These are phyloP conservation scores for Synergus umbraculus DNA, from an alignment of 2,888 invertebrate genomes.

Conservation along the genomic window DNA sequence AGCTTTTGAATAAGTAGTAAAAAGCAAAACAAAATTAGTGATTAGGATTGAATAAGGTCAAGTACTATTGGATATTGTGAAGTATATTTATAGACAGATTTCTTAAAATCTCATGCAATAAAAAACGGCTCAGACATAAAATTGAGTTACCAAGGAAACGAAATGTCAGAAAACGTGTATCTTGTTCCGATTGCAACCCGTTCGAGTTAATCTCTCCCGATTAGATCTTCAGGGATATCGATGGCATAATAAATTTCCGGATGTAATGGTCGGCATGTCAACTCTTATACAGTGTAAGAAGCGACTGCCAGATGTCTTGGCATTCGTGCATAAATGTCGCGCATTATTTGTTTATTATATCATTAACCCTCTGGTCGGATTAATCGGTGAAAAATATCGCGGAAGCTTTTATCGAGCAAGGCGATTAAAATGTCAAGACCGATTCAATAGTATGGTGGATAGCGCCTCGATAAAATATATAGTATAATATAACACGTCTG, in stretches of 20 bases:
- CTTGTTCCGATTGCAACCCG: neutral
- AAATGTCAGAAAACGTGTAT: neutral
- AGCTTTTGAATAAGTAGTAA: no score
- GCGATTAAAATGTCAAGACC: slow-evolving; percentile 5
- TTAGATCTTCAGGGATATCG: slow-evolving; percentile 18
- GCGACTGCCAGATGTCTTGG: slow-evolving; percentile 6
- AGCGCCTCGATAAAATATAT: slow-evolving; percentile 51
- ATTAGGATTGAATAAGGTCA: no score
- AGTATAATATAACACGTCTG: slow-evolving; percentile 57
- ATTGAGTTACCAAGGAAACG: neutral
- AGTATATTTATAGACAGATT: no score
- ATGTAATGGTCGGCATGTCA: neutral
- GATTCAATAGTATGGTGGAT: slow-evolving; percentile 6
- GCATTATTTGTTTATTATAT: slow-evolving; percentile 22
- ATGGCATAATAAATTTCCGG: neutral
- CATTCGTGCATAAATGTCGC: slow-evolving; percentile 11
- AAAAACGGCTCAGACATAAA: neutral
- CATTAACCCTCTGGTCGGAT: slow-evolving; percentile 17
- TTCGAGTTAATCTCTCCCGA: slow-evolving; percentile 1
- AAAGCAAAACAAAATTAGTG: no score
- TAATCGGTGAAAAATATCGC: slow-evolving; percentile 20
- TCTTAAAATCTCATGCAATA: no score
- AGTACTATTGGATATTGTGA: no score
- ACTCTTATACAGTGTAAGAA: neutral
- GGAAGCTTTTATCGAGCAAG: neutral